Base-by-base conservation (phyloP, 2,888 invertebrate species). In the Pachliopta kotzebuea region DNA sequence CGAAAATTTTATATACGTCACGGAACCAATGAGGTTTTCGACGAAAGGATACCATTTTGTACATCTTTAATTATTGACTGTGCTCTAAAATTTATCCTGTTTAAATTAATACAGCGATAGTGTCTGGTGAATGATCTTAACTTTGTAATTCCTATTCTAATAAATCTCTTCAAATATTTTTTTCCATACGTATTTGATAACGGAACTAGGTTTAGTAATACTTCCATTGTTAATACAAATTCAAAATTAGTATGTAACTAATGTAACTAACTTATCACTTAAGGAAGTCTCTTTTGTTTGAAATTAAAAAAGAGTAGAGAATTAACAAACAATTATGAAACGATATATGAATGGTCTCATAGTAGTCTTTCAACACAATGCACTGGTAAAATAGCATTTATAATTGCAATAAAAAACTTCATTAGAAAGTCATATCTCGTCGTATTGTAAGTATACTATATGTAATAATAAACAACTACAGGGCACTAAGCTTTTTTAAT, bases 1-100 rank as follows among this genome's bases (percentile, higher is more conserved):
- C 72, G 76, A 76, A 83, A 83, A 87, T 87, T 88, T 88, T 84
- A 76, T 79, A 80, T 80, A 71, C 82, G 89, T 90, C 90, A 90
- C 82, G 58, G 82, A 79, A 80, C 79, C 76, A 70, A 83, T 86
- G 78, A 80, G 81, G 83, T 77, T 79, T 76, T 79, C 80, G 80
- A 84, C 84, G 85, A 87, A 84, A 83, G 79, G 77, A 74, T 69
- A 71, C 74, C 75, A 72, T 80, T 78, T 77, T 74, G 81, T 80
- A 81, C 76, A 78, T 74, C 70, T 75, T 78, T 84, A 83, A 85
- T 88, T 84, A 81, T 79, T 56, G 53, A 61, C 56, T 56, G 26
- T 53, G 52, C 56, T 26, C 60, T 26, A 23, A 57, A 65, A 65
- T 49, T 60, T 56, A 56, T 53, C 56, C 42, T 9, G 21, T 11